phyloP scores from a whole-genome alignment of 2,113 vertebrate genomes.

The Illadopsis cleaveri region DNA sequence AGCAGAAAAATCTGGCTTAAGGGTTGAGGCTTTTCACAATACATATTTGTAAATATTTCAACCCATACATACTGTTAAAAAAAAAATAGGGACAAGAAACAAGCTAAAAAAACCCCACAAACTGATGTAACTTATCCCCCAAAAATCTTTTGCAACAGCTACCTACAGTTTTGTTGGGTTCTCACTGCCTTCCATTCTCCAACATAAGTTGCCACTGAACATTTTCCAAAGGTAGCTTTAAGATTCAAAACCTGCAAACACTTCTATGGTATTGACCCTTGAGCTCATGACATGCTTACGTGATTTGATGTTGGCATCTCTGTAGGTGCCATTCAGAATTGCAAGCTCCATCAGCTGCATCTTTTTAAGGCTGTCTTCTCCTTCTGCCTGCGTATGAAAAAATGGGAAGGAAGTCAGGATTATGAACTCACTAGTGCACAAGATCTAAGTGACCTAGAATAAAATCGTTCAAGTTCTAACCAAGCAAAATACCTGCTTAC shows the following conservation, averaged over 20 bases:
- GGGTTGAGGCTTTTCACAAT: background rate
- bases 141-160: background rate
- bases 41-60: background rate
- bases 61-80: background rate
- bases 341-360: conserved; percentile 99
- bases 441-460: background rate
- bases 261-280: background rate
- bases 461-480: background rate
- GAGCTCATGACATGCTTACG: conserved; percentile 82
- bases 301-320: conserved; percentile 99
- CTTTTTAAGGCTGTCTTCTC: conserved; percentile 99
- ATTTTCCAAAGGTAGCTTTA: background rate
- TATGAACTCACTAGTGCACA: background rate
- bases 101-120: fast-evolving
- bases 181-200: background rate
- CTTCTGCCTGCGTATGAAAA: conserved; percentile 84
- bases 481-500: background rate
- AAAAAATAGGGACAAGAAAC: background rate
- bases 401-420: background rate
- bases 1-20: background rate
- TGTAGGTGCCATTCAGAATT: conserved; percentile 98
- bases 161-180: background rate
- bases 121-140: background rate
- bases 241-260: background rate
- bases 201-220: background rate